A percentile compares a stretch with the other conserved stretches of the same genome.
Conservation (phyloP, 2,888 invertebrate genomes). For the Sthenelais limicola region DNA sequence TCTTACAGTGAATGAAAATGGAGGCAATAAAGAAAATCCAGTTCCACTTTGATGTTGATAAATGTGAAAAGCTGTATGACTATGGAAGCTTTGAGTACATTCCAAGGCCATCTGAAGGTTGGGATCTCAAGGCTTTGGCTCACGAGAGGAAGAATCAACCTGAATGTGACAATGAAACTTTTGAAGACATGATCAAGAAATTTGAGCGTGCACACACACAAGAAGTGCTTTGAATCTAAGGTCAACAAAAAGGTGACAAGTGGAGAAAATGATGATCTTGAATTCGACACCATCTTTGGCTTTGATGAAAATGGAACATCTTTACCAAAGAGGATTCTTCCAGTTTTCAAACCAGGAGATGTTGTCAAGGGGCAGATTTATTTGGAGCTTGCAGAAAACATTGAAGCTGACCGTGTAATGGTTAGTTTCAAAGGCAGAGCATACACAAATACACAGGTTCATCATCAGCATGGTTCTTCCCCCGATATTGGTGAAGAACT, state of each 20-base stretch:
- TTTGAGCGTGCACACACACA: neutral
- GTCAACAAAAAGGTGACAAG: neutral
- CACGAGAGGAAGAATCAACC: neutral
- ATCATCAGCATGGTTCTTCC: too few species aligned
- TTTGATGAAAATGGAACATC: neutral
- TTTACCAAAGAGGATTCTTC: neutral
- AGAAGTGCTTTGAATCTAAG: neutral
- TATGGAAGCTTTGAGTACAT: neutral
- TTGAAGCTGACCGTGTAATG: neutral
- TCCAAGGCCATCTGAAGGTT: neutral
- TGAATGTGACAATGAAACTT: neutral
- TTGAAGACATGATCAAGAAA: neutral
- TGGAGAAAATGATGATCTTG: neutral
- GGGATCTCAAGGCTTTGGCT: neutral
- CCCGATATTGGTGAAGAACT: neutral
- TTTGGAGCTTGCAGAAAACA: neutral
- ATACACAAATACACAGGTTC: neutral
- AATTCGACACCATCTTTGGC: neutral
- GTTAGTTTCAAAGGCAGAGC: neutral
- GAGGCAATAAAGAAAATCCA: too few species aligned
- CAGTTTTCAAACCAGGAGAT: neutral
- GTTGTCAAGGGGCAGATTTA: neutral
- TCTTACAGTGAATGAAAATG: too few species aligned
- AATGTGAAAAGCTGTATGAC: constrained; percentile 1
- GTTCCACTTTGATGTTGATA: too few species aligned